These are phyloP conservation scores for Cheilosia vulpina DNA, from an alignment of 2,888 invertebrate species.

Conservation along the genomic window DNA sequence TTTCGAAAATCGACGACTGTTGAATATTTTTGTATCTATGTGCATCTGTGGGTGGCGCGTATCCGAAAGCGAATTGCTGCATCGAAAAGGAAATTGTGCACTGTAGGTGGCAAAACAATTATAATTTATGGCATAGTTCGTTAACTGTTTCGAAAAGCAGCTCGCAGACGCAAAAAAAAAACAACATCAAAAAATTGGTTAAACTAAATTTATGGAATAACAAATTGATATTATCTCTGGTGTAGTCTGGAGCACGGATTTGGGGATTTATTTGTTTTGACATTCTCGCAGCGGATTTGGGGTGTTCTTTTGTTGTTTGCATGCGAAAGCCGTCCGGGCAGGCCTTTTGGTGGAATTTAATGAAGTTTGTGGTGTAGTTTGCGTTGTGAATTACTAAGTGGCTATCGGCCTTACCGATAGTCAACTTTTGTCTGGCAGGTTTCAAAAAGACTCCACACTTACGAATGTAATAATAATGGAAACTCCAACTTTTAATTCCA, in stretches of 20 bases:
- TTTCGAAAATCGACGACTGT: conserved; percentile 36
- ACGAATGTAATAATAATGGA: too few relatives aligned
- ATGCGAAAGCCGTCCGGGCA: too few relatives aligned
- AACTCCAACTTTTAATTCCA: too few relatives aligned
- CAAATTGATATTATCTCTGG: conserved; percentile 56
- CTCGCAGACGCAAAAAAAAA: neutral
- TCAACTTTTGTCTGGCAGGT: too few relatives aligned
- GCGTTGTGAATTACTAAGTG: too few relatives aligned
- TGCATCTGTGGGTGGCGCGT: neutral
- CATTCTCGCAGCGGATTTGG: conserved; percentile 8
- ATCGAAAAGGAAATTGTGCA: conserved; percentile 49
- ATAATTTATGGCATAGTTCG: conserved; percentile 61
- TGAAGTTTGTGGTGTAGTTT: too few relatives aligned
- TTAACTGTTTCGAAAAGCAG: conserved; percentile 38
- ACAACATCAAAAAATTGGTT: neutral
- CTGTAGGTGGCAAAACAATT: conserved; percentile 62
- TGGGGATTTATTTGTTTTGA: conserved; percentile 19
- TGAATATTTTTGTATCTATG: conserved; percentile 40
- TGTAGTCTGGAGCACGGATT: neutral
- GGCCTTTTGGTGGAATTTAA: too few relatives aligned
- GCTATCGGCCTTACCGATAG: too few relatives aligned
- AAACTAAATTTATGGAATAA: conserved; percentile 59
- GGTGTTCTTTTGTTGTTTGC: neutral
- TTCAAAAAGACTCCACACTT: too few relatives aligned
- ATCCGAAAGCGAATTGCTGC: conserved; percentile 3